A percentile compares a stretch with the other conserved stretches of the same genome.
phyloP scores from a whole-genome alignment of 1,140 invertebrate species.

The Araneus ventricosus region DNA sequence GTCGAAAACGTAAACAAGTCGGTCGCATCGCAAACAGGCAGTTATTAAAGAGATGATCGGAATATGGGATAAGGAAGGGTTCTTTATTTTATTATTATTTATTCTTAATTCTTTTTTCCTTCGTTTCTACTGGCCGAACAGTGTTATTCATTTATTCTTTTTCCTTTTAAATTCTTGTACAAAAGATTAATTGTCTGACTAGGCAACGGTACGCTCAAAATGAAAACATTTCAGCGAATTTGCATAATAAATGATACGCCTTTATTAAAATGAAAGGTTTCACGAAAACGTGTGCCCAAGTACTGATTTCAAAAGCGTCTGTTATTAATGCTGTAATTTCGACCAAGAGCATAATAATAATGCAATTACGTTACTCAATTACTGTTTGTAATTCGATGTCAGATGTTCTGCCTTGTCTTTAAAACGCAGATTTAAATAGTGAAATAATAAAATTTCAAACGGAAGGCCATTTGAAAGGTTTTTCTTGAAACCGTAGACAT shows the following conservation, averaged over 20 bases:
- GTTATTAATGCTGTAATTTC: neutral
- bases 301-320: neutral
- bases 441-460: no score
- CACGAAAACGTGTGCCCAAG: neutral
- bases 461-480: no score
- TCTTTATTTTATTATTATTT: neutral
- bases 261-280: neutral
- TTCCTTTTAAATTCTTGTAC: neutral
- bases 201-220: neutral
- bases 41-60: neutral
- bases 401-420: neutral
- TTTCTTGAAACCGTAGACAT: no score
- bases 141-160: neutral
- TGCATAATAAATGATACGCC: neutral
- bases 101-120: neutral
- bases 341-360: neutral
- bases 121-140: neutral
- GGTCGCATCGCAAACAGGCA: neutral
- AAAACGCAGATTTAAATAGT: neutral
- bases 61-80: neutral
- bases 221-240: neutral
- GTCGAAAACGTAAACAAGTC: conserved; percentile 37
- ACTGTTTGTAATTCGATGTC: neutral
- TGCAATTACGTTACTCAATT: neutral
- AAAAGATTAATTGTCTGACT: neutral